Evolutionary conservation across 1,140 invertebrate species (phyloP), one percentile per base, ranked within the genome.

Genomic region (Coelopa frigida): DNA sequence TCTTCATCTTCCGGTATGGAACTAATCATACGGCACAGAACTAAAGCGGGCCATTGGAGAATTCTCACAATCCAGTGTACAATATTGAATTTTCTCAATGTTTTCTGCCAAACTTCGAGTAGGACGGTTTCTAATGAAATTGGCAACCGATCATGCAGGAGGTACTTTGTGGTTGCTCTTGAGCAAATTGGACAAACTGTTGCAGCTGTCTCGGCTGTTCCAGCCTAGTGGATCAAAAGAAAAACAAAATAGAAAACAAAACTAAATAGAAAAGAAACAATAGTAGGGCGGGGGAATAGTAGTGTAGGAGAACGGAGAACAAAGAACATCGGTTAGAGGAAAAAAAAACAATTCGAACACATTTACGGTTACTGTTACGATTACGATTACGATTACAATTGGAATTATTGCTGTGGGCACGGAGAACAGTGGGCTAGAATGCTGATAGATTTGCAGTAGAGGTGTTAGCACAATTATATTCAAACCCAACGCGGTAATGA

Each of bases 31-130:
- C 53, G 50, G 50, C 37, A 52, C 38, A 57, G 46, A 23, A 52
- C 43, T 40, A 55, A 29, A 24, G 55, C 53, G 20, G 55, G 55
- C 55, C 55, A 57, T 54, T 57, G 55, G 36, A 57, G 51, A 21
- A 54, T 42, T 51, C 54, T 57, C 32, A 50, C 39, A 26, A 57
- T 46, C 52, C 55, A 57, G 43, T 44, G 47, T 14, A 52, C 45
- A 26, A 49, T 17, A 36, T 41, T 52, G 35, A 51, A 46, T 35
- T 54, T 50, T 49, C 44, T 48, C 23, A 53, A 44, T 11, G 45
- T 37, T 39, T 51, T 52, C 37, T 53, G 49, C 54, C 51, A 56
- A 49, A 53, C 31, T 18, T 56, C 50, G 24, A 56, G 40, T 24
- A 53, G 17, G 22, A 56, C 38, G 29, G 37, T 44, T 14, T 48